Evolutionary conservation across 2,797 vertebrate species (phyloP), one percentile per base, ranked within the genome.

Genomic region (Sus cebifrons): DNA sequence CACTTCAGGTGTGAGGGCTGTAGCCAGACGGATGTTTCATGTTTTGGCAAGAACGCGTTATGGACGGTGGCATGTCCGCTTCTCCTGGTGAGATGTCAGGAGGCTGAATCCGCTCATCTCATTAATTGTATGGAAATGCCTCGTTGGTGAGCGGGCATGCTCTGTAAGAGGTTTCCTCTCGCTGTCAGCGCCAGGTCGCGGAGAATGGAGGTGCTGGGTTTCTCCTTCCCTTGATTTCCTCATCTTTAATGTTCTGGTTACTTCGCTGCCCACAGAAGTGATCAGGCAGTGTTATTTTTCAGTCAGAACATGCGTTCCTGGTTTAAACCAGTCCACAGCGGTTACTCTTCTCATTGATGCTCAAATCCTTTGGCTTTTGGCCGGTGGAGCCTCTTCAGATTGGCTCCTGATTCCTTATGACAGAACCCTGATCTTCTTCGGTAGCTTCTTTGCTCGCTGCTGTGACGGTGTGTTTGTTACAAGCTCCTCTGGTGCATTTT

Each of bases 81-180:
- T 89, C 40, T 95, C 52, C 27, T 74, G 52, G 75, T 62, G 10
- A 77, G 67, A 65, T 83, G 21, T 68, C 64, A 95, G 71, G n/a
- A 78, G 25, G 5, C 21, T 60, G 14, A 9, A 52, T 83, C 10
- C 29, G 3, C 60, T 49, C 84, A n/a, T 84, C 75, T 86, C 6
- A 58, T 68, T 56, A 86, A 73, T 73, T 58, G 40, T 93, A 16
- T 86, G 58, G 86, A 86, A 71, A 15, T 25, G 77, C 29, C 54
- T 92, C 15, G 29, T 49, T 96, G 78, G 67, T 44, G 94, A 91
- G 58, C 58, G 88, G 73, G 17, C 52, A 79, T 85, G 64, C 49
- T 82, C 29, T 44, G 11, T 86, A 78, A 94, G 64, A 88, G 54
- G 77, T 77, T 88, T 71, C 11, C 52, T 1, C 44, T 83, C 8